These are phyloP conservation scores for Trididemnum miniatum DNA, from an alignment of 23 tunicate genomes.

Conservation along the genomic window DNA sequence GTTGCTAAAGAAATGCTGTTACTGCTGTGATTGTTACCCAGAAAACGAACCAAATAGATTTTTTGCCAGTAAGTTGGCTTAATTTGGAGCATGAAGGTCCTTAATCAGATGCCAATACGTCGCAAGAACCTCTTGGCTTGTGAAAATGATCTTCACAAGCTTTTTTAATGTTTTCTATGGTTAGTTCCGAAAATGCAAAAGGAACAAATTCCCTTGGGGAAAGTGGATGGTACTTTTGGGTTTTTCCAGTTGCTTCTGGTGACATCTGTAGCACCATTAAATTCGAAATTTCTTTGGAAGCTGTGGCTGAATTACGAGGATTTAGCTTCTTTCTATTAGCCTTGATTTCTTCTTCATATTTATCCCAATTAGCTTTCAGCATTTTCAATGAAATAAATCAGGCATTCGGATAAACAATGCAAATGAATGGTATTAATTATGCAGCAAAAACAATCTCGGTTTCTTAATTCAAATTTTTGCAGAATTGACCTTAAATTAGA, in stretches of 20 bases:
- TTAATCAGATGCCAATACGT: slow-evolving; percentile 31
- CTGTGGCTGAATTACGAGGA: too few relatives aligned
- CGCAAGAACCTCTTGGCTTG: slow-evolving; percentile 15
- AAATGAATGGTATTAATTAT: too few relatives aligned
- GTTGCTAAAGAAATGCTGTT: background rate
- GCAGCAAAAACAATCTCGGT: too few relatives aligned
- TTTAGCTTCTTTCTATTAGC: too few relatives aligned
- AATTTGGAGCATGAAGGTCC: slow-evolving; percentile 26
- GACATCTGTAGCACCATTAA: slow-evolving; percentile 34
- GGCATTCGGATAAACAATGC: too few relatives aligned
- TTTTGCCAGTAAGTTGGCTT: slow-evolving; percentile 22
- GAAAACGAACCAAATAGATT: background rate
- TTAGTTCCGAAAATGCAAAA: background rate
- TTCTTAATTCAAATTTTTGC: too few relatives aligned
- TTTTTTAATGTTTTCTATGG: slow-evolving; percentile 4
- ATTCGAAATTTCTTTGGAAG: too few relatives aligned
- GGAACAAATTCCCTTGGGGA: slow-evolving; percentile 23
- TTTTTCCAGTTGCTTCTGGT: slow-evolving; percentile 7
- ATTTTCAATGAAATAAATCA: too few relatives aligned
- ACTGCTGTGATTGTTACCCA: background rate
- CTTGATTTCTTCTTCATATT: too few relatives aligned
- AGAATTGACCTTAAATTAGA: too few relatives aligned
- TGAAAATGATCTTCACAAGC: slow-evolving; percentile 16
- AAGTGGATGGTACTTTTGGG: slow-evolving; percentile 17
- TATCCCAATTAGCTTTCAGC: too few relatives aligned